Evolutionary conservation across 1,140 invertebrate species (phyloP).

Genomic region (Drosophila subobscura): DNA sequence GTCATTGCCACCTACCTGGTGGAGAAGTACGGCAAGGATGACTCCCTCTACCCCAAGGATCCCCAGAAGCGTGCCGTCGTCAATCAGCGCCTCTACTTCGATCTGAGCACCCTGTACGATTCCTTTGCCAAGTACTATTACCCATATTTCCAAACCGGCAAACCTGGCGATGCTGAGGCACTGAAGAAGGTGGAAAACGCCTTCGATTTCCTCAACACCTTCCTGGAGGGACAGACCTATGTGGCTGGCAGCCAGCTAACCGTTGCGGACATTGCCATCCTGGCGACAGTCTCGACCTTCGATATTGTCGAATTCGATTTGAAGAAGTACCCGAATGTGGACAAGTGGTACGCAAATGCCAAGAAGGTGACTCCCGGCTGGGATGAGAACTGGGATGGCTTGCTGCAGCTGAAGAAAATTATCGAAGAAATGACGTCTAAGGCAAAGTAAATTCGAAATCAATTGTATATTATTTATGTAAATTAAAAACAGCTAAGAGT

Average conservation of each 20-base stretch:
- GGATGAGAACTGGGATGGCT: slow-evolving; percentile 87
- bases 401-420: slow-evolving; percentile 55
- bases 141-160: slow-evolving; percentile 86
- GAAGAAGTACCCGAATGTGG: slow-evolving; percentile 87
- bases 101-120: slow-evolving; percentile 83
- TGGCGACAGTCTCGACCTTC: slow-evolving; percentile 86
- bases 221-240: slow-evolving; percentile 87
- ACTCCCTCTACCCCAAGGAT: slow-evolving; percentile 86
- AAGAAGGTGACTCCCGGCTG: slow-evolving; percentile 89
- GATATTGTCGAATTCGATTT: slow-evolving; percentile 87
- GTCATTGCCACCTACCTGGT: slow-evolving; percentile 66
- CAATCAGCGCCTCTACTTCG: slow-evolving; percentile 86
- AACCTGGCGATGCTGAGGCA: slow-evolving; percentile 86
- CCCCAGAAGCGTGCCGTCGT: slow-evolving; percentile 84
- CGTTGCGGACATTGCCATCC: slow-evolving; percentile 88
- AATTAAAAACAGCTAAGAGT: slow-evolving; percentile 1
- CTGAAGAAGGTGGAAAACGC: slow-evolving; percentile 86
- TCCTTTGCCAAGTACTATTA: slow-evolving; percentile 86
- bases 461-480: neutral
- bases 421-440: slow-evolving; percentile 62
- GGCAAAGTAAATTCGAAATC: slow-evolving; percentile 5
- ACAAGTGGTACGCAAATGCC: slow-evolving; percentile 88
- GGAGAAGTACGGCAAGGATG: slow-evolving; percentile 79
- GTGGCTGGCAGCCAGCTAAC: slow-evolving; percentile 88
- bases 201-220: slow-evolving; percentile 87